Evolutionary conservation across 2,888 invertebrate species (phyloP).

Genomic region (Drosophila kanekoi): DNA sequence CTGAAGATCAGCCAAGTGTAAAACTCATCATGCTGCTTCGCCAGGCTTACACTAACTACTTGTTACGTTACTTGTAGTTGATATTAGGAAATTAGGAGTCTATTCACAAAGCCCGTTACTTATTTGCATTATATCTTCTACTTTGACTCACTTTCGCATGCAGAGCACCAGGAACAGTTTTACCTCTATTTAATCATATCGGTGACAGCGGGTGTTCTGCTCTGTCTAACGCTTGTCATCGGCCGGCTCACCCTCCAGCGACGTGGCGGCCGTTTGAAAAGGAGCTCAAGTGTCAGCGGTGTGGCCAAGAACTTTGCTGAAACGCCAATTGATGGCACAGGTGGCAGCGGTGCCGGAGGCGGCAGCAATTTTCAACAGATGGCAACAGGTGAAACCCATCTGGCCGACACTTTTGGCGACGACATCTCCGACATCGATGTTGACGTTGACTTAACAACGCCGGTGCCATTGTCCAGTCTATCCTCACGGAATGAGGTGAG

Average conservation of each 20-base stretch:
- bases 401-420: slow-evolving; percentile 92
- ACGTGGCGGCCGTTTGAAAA: slow-evolving; percentile 82
- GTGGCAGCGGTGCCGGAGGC: slow-evolving; percentile 48
- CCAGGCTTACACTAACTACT: slow-evolving; percentile 50
- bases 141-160: slow-evolving; percentile 14
- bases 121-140: slow-evolving; percentile 34
- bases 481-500: slow-evolving; percentile 84
- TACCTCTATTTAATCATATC: slow-evolving; percentile 93
- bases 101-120: slow-evolving; percentile 15
- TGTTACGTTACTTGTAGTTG: slow-evolving; percentile 20
- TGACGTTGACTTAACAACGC: slow-evolving; percentile 89
- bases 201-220: slow-evolving; percentile 89
- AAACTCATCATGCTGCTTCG: slow-evolving; percentile 56
- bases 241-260: slow-evolving; percentile 90
- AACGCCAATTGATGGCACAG: slow-evolving; percentile 38
- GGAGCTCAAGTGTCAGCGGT: slow-evolving; percentile 74
- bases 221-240: slow-evolving; percentile 90
- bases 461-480: slow-evolving; percentile 86
- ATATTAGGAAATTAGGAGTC: slow-evolving; percentile 24
- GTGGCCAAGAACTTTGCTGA: slow-evolving; percentile 62
- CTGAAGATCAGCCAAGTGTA: slow-evolving; percentile 57
- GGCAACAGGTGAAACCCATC: slow-evolving; percentile 90
- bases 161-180: slow-evolving; percentile 87
- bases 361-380: slow-evolving; percentile 88
- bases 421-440: slow-evolving; percentile 94